Percentiles rank a stretch among this genome's conserved stretches.
Conservation (phyloP, 1,140 invertebrate species). For the Calephelis nemesis region DNA sequence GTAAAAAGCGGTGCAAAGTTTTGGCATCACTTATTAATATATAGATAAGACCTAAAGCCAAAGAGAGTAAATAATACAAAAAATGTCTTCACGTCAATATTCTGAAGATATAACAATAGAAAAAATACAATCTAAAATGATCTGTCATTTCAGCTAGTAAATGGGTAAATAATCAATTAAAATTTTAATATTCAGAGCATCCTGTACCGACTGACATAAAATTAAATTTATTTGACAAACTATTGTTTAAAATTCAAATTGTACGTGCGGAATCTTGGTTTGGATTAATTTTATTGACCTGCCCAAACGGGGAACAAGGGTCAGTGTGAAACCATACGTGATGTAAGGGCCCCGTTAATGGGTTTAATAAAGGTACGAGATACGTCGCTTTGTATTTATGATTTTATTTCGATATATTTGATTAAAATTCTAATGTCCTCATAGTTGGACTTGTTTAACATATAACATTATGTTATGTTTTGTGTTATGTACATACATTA, state of each 20-base stretch:
- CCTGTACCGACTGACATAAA: slow-evolving; percentile 47
- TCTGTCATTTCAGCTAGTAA: background rate
- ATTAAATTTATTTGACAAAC: slow-evolving; percentile 77
- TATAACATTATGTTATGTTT: too few relatives aligned
- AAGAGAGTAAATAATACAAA: too few relatives aligned
- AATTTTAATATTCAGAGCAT: slow-evolving; percentile 30
- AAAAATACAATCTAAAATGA: background rate
- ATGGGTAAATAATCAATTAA: background rate
- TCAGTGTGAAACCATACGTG: slow-evolving; percentile 60
- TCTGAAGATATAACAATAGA: background rate
- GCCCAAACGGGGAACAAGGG: slow-evolving; percentile 38
- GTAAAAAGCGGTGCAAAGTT: too few relatives aligned
- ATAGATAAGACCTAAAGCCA: too few relatives aligned
- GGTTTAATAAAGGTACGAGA: slow-evolving; percentile 71
- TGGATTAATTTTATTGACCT: slow-evolving; percentile 70
- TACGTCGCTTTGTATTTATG: slow-evolving; percentile 57
- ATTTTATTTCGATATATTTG: slow-evolving; percentile 74
- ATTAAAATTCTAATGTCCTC: slow-evolving; percentile 59
- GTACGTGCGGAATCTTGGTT: slow-evolving; percentile 72
- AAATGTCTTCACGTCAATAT: too few relatives aligned
- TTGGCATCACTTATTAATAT: too few relatives aligned
- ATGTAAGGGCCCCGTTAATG: slow-evolving; percentile 57
- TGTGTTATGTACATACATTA: too few relatives aligned
- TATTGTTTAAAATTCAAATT: slow-evolving; percentile 77
- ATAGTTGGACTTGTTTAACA: too few relatives aligned